Base-by-base conservation (phyloP, 2,888 invertebrate genomes). In the Adineta ricciae region DNA sequence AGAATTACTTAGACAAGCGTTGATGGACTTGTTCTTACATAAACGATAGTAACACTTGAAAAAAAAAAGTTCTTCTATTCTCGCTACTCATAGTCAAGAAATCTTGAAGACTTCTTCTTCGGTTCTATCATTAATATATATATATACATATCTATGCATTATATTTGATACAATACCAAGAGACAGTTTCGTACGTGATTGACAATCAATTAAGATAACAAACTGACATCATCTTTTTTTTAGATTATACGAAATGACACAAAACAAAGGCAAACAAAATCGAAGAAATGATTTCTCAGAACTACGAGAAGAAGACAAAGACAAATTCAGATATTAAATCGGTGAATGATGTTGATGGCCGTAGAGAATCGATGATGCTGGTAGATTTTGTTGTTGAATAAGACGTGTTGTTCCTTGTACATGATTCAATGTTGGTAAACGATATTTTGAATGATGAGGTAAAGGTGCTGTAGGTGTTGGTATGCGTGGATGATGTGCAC, bases 151-250 rank as follows among this genome's bases (percentile, higher is more conserved):
- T n/a, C n/a, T n/a, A n/a, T n/a, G n/a, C n/a, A 64, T 16, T 7
- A 36, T 36, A 32, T 32, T 64, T 16, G 24, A 32, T 16, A 19
- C 64, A 64, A 32, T 32, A 32, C 32, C 32, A 64, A 32, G 32
- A 14, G 19, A 64, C 64, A 64, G 64, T 32, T 32, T 7, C 32
- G 32, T 64, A 7, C 27, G 64, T 64, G 64, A 64, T 36, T 64
- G 64, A 64, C 32, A 64, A 36, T 64, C 64, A 64, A 64, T 64
- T 64, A 64, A 64, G 64, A 64, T 64, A 64, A 32, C 64, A 36
- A 27, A 32, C 32, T 27, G 64, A 32, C 64, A 64, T 64, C 32
- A 64, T 64, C 32, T 16, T 64, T 64, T 64, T 32, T 64, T 32
- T 64, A 16, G 32, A 27, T 27, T 64, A 27, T 64, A 64, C 32